phyloP scores from a whole-genome alignment of 2,113 vertebrate genomes.

The Kryptolebias marmoratus region DNA sequence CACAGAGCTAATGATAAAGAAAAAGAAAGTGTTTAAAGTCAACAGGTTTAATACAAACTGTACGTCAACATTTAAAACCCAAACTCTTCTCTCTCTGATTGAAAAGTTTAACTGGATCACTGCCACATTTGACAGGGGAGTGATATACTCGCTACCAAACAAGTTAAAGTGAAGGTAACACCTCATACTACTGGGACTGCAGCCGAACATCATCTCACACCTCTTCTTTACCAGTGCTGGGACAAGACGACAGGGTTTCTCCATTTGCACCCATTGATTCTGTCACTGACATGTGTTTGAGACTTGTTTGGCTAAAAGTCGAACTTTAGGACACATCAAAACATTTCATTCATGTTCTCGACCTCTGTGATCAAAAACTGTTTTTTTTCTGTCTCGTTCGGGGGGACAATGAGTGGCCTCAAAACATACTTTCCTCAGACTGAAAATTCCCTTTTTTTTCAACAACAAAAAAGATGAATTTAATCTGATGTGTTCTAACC shows the following conservation, averaged over 20 bases:
- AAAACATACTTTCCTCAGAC: not conserved
- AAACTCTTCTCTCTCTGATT: not conserved
- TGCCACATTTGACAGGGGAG: conserved; percentile 19
- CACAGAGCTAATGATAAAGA: not conserved
- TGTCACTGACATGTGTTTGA: conserved; percentile 74
- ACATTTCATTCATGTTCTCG: conserved; percentile 64
- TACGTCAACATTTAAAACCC: conserved; percentile 2
- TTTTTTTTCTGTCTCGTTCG: conserved; percentile 26
- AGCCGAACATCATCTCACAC: conserved; percentile 73
- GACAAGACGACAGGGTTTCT: conserved; percentile 79
- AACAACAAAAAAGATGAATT: too few species aligned
- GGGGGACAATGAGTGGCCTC: conserved; percentile 24
- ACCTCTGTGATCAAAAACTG: conserved; percentile 48
- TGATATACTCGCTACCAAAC: conserved; percentile 23
- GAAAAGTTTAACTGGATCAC: conserved; percentile 31
- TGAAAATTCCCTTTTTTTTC: not conserved
- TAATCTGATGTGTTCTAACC: too few species aligned
- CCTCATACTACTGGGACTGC: conserved; percentile 71
- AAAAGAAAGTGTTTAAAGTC: not conserved
- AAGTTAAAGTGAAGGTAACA: conserved; percentile 75
- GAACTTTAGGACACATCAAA: conserved; percentile 65
- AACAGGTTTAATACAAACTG: not conserved
- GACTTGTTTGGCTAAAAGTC: conserved; percentile 78
- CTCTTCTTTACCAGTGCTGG: conserved; percentile 55
- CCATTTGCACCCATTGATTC: conserved; percentile 83